Percentiles rank a stretch among this genome's conserved stretches.
phyloP scores from a whole-genome alignment of 2,888 invertebrate genomes.

The Plusia festucae region DNA sequence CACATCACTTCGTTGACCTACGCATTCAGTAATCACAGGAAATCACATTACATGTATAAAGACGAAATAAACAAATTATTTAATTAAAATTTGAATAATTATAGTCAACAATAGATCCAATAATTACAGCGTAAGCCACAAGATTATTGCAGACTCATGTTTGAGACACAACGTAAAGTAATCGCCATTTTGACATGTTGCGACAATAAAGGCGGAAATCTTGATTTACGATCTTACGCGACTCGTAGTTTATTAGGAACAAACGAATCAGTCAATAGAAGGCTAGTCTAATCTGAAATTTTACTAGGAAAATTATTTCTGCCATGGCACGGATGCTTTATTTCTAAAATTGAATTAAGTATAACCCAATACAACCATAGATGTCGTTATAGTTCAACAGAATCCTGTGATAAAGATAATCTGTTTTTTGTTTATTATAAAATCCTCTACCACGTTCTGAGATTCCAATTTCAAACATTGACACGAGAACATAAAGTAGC shows the following conservation, averaged over 20 bases:
- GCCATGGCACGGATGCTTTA: too few species aligned
- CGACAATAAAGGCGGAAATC: slow-evolving; percentile 13
- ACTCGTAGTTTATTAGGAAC: neutral
- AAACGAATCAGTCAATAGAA: neutral
- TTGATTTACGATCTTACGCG: neutral
- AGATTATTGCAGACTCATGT: neutral
- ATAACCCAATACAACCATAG: too few species aligned
- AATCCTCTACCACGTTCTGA: neutral
- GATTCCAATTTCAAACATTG: neutral
- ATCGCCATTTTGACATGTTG: slow-evolving; percentile 27
- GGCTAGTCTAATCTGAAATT: neutral
- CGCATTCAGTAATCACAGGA: neutral
- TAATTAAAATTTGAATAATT: slow-evolving; percentile 1
- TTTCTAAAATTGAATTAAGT: too few species aligned
- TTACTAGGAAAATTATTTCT: neutral
- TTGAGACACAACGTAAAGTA: slow-evolving; percentile 28
- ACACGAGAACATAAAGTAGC: neutral
- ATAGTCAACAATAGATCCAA: neutral
- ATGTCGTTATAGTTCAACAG: too few species aligned
- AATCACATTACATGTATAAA: neutral
- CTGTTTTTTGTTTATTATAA: neutral
- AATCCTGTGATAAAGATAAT: too few species aligned
- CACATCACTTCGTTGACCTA: neutral
- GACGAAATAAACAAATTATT: neutral
- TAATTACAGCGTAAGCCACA: neutral